Percentiles rank a stretch among this genome's conserved stretches.
Evolutionary conservation across 2,888 invertebrate species (phyloP).

Genomic region (Fragum sueziense): DNA sequence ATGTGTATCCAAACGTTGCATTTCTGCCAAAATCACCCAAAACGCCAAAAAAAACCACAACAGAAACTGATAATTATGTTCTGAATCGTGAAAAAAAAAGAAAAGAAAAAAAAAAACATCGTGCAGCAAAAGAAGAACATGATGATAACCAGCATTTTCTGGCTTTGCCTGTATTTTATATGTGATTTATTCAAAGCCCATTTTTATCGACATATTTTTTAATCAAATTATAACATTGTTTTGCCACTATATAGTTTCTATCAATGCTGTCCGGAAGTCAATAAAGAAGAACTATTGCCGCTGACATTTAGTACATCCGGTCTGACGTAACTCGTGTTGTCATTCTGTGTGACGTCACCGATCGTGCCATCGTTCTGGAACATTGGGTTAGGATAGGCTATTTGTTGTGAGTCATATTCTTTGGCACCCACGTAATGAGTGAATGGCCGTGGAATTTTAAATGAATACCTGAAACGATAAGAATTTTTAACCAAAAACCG

Average conservation of each 20-base stretch:
- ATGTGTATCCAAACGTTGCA: no score
- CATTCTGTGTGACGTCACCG: no score
- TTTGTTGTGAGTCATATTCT: constrained; percentile 54
- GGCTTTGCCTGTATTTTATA: no score
- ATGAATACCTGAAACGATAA: constrained; percentile 49
- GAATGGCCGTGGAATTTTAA: constrained; percentile 60
- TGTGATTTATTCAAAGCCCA: no score
- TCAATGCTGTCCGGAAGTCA: not conserved
- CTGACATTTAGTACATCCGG: constrained; percentile 7
- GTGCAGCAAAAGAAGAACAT: no score
- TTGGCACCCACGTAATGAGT: constrained; percentile 29
- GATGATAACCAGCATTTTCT: no score
- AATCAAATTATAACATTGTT: not conserved
- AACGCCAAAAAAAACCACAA: no score
- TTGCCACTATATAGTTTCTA: no score
- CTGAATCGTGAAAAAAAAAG: no score
- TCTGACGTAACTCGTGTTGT: not conserved
- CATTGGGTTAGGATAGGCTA: constrained; percentile 48
- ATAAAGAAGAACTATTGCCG: not conserved
- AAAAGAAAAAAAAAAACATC: no score
- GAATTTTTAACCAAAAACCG: not conserved
- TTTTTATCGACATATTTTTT: not conserved
- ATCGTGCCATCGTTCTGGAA: not conserved
- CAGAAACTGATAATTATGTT: no score
- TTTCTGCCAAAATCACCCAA: no score